These are phyloP conservation scores for Helicoverpa armigera DNA, from an alignment of 1,140 invertebrate species.

Conservation along the genomic window DNA sequence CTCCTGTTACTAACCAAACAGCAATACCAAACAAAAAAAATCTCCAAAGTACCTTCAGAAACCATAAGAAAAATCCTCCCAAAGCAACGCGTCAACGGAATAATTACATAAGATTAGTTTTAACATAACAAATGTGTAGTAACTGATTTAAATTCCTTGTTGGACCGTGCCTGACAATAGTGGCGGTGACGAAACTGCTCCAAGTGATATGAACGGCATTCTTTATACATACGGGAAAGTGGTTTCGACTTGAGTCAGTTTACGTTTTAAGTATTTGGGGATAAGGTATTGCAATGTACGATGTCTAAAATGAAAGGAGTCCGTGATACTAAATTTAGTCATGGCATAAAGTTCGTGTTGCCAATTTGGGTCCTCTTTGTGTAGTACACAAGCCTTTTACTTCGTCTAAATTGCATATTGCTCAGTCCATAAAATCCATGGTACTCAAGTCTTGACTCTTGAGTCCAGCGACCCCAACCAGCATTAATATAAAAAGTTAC, in stretches of 20 bases:
- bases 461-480: background rate
- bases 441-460: too few relatives aligned
- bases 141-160: conserved; percentile 46
- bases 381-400: too few relatives aligned
- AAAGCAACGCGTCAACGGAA: conserved; percentile 9
- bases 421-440: too few relatives aligned
- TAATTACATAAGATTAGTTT: conserved; percentile 30
- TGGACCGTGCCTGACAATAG: conserved; percentile 18
- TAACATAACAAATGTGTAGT: conserved; percentile 36
- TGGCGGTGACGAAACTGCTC: conserved; percentile 17
- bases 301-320: too few relatives aligned
- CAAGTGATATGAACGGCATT: conserved; percentile 32
- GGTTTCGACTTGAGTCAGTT: background rate
- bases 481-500: background rate
- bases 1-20: too few relatives aligned
- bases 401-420: too few relatives aligned
- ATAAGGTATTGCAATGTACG: background rate
- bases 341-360: too few relatives aligned
- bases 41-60: conserved; percentile 1
- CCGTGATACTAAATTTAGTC: too few relatives aligned
- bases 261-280: background rate
- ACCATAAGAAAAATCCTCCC: background rate
- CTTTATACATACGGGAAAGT: conserved; percentile 49
- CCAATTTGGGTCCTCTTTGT: too few relatives aligned
- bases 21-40: background rate